phyloP scores from a whole-genome alignment of 2,113 vertebrate genomes.

The Chiloscyllium plagiosum region DNA sequence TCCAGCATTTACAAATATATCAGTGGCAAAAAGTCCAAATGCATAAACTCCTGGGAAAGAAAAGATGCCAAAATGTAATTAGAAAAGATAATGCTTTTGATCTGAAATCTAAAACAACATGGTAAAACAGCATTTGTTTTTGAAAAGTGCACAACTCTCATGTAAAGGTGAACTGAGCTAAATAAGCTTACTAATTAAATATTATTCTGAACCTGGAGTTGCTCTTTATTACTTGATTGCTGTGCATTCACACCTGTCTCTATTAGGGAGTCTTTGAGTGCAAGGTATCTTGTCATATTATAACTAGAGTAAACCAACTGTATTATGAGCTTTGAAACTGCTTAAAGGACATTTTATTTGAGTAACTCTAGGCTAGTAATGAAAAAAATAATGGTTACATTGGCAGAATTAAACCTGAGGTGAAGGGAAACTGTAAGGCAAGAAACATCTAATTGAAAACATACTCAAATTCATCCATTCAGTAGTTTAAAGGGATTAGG shows the following conservation, averaged over 20 bases:
- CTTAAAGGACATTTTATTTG: background rate
- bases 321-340: background rate
- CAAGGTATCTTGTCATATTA: background rate
- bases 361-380: background rate
- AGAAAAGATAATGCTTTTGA: constrained; percentile 39
- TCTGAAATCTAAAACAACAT: background rate
- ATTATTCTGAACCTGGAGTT: background rate
- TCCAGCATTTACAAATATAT: constrained; percentile 97
- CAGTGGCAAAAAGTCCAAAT: constrained; percentile 93
- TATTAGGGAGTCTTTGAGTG: background rate
- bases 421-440: background rate
- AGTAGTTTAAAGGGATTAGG: background rate
- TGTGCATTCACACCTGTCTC: background rate
- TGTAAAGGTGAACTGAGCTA: background rate
- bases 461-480: background rate
- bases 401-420: background rate
- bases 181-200: background rate
- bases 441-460: background rate
- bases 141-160: background rate
- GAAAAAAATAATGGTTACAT: background rate
- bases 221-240: background rate
- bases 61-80: constrained; percentile 43
- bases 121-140: background rate
- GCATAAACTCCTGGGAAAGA: constrained; percentile 80
- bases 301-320: background rate